These are phyloP conservation scores for Phyllostomus hastatus DNA, from an alignment of 2,113 vertebrate species.

Conservation along the genomic window DNA sequence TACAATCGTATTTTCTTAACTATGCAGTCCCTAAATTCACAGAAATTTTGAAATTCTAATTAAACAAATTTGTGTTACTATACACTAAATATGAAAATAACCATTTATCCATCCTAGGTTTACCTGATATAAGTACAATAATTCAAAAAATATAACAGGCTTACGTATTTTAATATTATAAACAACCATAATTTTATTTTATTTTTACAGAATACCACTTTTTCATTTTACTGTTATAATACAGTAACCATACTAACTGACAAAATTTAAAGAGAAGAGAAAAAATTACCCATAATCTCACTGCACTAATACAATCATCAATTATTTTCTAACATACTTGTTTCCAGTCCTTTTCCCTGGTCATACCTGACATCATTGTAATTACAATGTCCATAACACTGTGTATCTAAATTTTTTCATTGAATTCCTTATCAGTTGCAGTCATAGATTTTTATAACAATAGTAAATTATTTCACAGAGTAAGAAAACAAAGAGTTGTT, in stretches of 20 bases:
- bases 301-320: not conserved
- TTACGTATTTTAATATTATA: not conserved
- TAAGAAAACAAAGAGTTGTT: constrained; percentile 2
- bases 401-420: not conserved
- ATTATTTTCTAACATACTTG: not conserved
- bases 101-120: not conserved
- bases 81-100: not conserved
- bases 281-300: not conserved
- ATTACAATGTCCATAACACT: not conserved
- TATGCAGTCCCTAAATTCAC: constrained; percentile 12
- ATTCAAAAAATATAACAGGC: not conserved
- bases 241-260: not conserved
- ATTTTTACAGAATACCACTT: not conserved
- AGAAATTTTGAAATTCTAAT: constrained; percentile 28
- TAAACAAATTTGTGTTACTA: not conserved
- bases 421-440: not conserved
- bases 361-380: not conserved
- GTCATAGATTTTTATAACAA: not conserved
- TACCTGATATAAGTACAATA: not conserved
- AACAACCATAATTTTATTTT: not conserved
- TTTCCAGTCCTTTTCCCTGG: not conserved
- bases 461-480: not conserved
- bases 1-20: constrained; percentile 2
- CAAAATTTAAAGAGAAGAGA: constrained; percentile 1
- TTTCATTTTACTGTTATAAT: not conserved